Percentiles rank a stretch among this genome's conserved stretches.
Conservation (phyloP, 1,140 invertebrate species). For the Drosophila santomea region DNA sequence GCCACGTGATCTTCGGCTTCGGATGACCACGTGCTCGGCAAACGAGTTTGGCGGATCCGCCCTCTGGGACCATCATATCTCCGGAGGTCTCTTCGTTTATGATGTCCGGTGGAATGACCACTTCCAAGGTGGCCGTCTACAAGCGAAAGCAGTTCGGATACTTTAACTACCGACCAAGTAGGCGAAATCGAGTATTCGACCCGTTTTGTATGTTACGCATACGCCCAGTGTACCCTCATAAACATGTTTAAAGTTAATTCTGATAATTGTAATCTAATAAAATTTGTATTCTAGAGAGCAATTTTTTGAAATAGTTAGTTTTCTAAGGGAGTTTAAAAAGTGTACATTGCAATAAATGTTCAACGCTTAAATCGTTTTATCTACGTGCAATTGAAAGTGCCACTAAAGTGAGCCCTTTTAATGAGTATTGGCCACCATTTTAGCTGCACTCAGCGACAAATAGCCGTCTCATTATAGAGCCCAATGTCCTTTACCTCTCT, state of each 20-base stretch:
- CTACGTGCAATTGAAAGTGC: not conserved
- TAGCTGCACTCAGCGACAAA: conserved; percentile 5
- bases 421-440: conserved; percentile 11
- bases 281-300: too few species aligned
- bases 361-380: too few species aligned
- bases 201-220: not conserved
- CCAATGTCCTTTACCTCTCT: not conserved
- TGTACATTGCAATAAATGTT: too few species aligned
- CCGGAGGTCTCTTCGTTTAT: conserved; percentile 94
- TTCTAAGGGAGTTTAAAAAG: too few species aligned
- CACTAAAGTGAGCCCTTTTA: not conserved
- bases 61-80: conserved; percentile 96
- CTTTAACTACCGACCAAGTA: too few species aligned
- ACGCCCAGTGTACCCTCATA: not conserved
- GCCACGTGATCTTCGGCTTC: conserved; percentile 93
- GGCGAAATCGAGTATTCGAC: not conserved
- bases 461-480: conserved; percentile 27
- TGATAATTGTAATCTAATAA: too few species aligned
- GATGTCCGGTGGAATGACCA: conserved; percentile 96
- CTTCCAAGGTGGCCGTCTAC: conserved; percentile 93
- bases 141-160: not conserved
- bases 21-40: conserved; percentile 95
- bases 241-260: not conserved
- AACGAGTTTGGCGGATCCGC: conserved; percentile 93
- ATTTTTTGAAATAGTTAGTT: too few species aligned